Conservation (phyloP, 2,797 vertebrate genomes). For the Capromys pilorides region DNA sequence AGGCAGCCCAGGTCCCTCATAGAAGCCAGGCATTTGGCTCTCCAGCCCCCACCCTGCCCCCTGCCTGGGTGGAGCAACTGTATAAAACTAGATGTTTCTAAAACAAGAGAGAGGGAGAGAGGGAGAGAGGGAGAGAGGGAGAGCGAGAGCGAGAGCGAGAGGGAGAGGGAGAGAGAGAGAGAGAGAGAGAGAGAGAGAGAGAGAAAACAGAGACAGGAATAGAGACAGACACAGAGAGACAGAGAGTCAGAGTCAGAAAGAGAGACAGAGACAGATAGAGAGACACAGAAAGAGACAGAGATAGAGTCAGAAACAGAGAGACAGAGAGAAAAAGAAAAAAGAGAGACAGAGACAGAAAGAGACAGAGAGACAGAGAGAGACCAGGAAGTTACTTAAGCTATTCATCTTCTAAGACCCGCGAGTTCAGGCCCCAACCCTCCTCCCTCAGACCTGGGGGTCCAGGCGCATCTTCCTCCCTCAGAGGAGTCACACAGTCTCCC, state of each 20-base stretch:
- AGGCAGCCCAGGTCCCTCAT: constrained; percentile 35
- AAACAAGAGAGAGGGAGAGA: constrained; percentile 63
- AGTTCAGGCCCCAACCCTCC: not conserved
- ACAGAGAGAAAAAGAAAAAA: not conserved
- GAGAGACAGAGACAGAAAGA: not conserved
- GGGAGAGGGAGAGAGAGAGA: not conserved
- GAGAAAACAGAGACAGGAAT: not conserved
- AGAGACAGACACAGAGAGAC: not conserved
- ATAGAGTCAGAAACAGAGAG: not conserved
- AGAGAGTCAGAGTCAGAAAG: not conserved
- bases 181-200: not conserved
- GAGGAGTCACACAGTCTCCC: not conserved
- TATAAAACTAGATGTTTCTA: constrained; percentile 83
- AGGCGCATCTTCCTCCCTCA: not conserved
- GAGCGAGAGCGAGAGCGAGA: not conserved
- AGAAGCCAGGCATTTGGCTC: constrained; percentile 37
- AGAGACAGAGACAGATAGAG: not conserved
- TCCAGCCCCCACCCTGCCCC: constrained; percentile 44
- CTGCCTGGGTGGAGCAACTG: constrained; percentile 72
- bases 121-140: not conserved
- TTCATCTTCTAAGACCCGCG: not conserved
- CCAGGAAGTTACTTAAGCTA: not conserved
- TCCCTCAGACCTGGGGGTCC: not conserved
- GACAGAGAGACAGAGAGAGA: not conserved
- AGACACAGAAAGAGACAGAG: not conserved